phyloP scores from a whole-genome alignment of 2,888 invertebrate genomes.

The Strigamia transsilvanica region DNA sequence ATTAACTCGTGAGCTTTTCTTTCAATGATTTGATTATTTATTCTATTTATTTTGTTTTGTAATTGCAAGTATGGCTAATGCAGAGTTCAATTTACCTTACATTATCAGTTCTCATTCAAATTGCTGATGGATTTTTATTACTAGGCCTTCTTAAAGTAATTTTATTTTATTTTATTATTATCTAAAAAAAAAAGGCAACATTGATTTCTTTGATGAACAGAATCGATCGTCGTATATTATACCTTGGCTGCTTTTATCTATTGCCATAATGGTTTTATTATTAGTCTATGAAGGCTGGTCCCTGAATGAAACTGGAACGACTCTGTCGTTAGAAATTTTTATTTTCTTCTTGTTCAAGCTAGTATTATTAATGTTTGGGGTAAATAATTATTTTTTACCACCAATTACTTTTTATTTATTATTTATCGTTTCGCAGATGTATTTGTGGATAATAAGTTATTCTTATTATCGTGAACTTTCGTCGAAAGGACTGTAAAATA shows the following conservation, averaged over 20 bases:
- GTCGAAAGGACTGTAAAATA: neutral
- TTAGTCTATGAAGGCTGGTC: neutral
- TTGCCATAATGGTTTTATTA: neutral
- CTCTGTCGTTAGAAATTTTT: neutral
- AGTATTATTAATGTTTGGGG: neutral
- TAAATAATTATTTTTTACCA: neutral
- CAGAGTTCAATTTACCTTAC: slow-evolving; percentile 18
- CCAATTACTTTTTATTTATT: neutral
- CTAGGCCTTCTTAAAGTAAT: neutral
- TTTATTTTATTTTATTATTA: neutral
- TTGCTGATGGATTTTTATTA: neutral
- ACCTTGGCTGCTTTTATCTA: neutral
- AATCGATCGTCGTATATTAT: neutral
- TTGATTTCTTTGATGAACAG: neutral
- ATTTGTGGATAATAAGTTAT: neutral
- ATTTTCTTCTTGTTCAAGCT: neutral
- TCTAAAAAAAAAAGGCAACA: no score
- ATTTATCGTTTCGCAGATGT: neutral
- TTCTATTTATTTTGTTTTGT: neutral
- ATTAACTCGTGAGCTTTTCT: slow-evolving; percentile 3
- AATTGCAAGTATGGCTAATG: neutral
- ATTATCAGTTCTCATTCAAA: neutral
- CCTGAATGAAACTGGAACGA: neutral
- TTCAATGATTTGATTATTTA: neutral
- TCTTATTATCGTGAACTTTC: slow-evolving; percentile 11